A percentile compares a stretch with the other conserved stretches of the same genome.
Evolutionary conservation across 2,888 invertebrate species (phyloP).

Genomic region (Lypha dubia): DNA sequence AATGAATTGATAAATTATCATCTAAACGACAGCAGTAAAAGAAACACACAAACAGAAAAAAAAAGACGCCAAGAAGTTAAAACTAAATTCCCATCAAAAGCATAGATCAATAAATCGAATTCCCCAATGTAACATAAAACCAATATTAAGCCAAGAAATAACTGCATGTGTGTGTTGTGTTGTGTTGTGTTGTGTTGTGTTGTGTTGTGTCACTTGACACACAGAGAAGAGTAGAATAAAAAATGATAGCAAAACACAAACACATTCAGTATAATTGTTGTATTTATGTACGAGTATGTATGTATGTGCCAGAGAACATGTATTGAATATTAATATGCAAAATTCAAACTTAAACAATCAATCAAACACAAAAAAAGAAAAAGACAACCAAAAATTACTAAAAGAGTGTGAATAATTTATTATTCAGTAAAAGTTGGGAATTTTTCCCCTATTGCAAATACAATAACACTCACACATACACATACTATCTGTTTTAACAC

Average conservation of each 20-base stretch:
- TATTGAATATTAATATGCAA: constrained; percentile 67
- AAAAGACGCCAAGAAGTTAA: constrained; percentile 22
- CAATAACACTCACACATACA: no score
- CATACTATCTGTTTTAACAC: not conserved
- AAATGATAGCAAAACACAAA: constrained; percentile 40
- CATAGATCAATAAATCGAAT: constrained; percentile 65
- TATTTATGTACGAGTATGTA: no score
- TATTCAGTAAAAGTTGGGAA: constrained; percentile 22
- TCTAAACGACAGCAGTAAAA: not conserved
- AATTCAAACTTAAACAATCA: constrained; percentile 25
- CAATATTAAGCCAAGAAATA: constrained; percentile 42
- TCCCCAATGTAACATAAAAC: constrained; percentile 65
- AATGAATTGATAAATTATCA: constrained; percentile 64
- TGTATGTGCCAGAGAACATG: constrained; percentile 5
- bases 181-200: no score
- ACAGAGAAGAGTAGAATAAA: constrained; percentile 13
- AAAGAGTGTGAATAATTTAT: constrained; percentile 6
- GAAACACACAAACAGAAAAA: not conserved
- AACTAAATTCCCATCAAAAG: constrained; percentile 47
- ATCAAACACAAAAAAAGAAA: constrained; percentile 10
- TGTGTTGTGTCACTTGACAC: not conserved
- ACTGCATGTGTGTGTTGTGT: not conserved
- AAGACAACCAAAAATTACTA: constrained; percentile 8
- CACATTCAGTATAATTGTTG: constrained; percentile 40
- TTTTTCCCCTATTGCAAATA: constrained; percentile 15